Evolutionary conservation across 2,888 invertebrate species (phyloP).

Genomic region (Adela reaumurella): DNA sequence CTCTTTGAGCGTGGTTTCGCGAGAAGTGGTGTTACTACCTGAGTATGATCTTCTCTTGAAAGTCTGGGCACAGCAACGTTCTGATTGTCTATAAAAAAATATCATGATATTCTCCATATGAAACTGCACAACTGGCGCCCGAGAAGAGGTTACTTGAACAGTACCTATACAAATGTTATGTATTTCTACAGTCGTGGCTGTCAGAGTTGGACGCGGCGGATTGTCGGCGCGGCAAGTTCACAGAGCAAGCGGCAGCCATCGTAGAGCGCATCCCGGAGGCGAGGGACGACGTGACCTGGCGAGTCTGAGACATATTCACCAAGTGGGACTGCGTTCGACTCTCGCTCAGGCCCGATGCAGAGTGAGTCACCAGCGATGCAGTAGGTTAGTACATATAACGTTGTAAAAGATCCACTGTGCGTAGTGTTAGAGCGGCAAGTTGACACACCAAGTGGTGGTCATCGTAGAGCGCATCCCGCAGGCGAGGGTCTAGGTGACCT

Average conservation of each 20-base stretch:
- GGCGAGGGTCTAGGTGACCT: slow-evolving; percentile 22
- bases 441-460: slow-evolving; percentile 72
- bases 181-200: slow-evolving; percentile 71
- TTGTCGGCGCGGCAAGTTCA: slow-evolving; percentile 68
- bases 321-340: slow-evolving; percentile 77
- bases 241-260: slow-evolving; percentile 71
- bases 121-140: no score
- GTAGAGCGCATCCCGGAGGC: slow-evolving; percentile 56
- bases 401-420: slow-evolving; percentile 30
- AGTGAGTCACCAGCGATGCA: slow-evolving; percentile 33
- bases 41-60: no score
- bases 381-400: slow-evolving; percentile 28
- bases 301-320: slow-evolving; percentile 69
- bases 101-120: no score
- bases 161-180: no score
- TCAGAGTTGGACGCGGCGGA: slow-evolving; percentile 71
- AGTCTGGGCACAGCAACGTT: no score
- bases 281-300: slow-evolving; percentile 60
- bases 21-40: no score
- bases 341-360: slow-evolving; percentile 60
- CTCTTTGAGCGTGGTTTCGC: no score
- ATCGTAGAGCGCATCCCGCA: slow-evolving; percentile 60
- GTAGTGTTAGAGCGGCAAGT: slow-evolving; percentile 67
- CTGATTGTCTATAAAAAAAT: no score
- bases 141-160: no score